These are phyloP conservation scores for Selenia dentaria DNA, from an alignment of 2,888 invertebrate genomes.

Conservation along the genomic window DNA sequence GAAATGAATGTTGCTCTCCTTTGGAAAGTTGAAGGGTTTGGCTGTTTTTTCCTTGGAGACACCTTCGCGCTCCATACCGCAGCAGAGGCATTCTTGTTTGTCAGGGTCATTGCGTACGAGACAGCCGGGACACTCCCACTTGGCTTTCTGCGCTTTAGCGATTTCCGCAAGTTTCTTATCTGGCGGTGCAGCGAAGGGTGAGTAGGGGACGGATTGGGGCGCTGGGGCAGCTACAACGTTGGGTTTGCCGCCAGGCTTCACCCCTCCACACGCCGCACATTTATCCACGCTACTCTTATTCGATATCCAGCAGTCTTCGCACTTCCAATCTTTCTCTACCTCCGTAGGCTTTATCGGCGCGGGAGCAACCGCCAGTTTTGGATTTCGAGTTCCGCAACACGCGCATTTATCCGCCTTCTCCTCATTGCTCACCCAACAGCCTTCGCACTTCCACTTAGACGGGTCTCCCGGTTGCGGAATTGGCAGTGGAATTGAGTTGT, in stretches of 20 bases:
- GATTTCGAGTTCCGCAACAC: slow-evolving; percentile 50
- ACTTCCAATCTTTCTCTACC: slow-evolving; percentile 42
- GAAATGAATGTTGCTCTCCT: slow-evolving; percentile 35
- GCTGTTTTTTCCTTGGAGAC: slow-evolving; percentile 9
- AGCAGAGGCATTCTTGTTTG: slow-evolving; percentile 58
- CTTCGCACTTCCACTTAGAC: slow-evolving; percentile 56
- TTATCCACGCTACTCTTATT: slow-evolving; percentile 51
- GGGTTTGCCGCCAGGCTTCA: slow-evolving; percentile 38
- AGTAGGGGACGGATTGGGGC: background rate
- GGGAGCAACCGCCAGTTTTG: slow-evolving; percentile 20
- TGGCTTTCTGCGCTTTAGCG: slow-evolving; percentile 47
- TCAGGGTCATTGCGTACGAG: slow-evolving; percentile 59
- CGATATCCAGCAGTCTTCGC: slow-evolving; percentile 53
- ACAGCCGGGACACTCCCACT: slow-evolving; percentile 68
- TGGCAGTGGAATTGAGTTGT: background rate
- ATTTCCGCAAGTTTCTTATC: slow-evolving; percentile 44
- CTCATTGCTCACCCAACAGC: slow-evolving; percentile 57
- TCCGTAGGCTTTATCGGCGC: background rate
- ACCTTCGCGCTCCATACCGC: slow-evolving; percentile 47
- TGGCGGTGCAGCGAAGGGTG: slow-evolving; percentile 9
- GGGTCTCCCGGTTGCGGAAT: slow-evolving; percentile 25
- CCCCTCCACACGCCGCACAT: slow-evolving; percentile 57
- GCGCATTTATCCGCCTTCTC: slow-evolving; percentile 45
- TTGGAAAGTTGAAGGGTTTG: slow-evolving; percentile 14
- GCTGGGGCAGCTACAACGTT: background rate